These are phyloP conservation scores for Lysiphlebus fabarum DNA, from an alignment of 1,140 invertebrate genomes.

Conservation along the genomic window DNA sequence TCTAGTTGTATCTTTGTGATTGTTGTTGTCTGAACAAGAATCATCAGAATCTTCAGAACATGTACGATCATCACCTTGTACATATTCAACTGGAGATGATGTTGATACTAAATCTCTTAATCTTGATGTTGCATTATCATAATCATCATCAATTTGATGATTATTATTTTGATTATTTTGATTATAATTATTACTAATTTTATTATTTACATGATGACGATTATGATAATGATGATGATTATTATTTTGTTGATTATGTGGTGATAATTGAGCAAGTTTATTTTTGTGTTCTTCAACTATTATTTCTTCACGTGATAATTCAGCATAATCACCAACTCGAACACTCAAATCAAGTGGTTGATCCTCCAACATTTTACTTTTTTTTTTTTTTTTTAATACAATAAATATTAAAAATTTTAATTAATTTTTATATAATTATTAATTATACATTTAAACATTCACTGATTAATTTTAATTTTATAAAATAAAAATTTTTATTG, in stretches of 20 bases:
- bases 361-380: slow-evolving; percentile 47
- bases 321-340: slow-evolving; percentile 46
- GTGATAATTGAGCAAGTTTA: not conserved
- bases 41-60: slow-evolving; percentile 76
- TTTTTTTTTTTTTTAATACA: not conserved
- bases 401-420: too few species aligned
- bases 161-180: slow-evolving; percentile 22
- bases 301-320: slow-evolving; percentile 33
- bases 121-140: slow-evolving; percentile 26
- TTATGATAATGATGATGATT: too few species aligned
- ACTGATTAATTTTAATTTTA: too few species aligned
- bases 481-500: too few species aligned
- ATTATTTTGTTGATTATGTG: too few species aligned
- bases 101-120: slow-evolving; percentile 23
- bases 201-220: too few species aligned
- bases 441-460: too few species aligned
- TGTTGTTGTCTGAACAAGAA: slow-evolving; percentile 59
- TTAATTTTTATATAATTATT: too few species aligned
- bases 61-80: slow-evolving; percentile 54
- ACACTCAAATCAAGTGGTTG: slow-evolving; percentile 52
- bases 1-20: slow-evolving; percentile 44
- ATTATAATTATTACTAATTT: slow-evolving; percentile 11
- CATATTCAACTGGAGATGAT: slow-evolving; percentile 35
- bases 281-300: slow-evolving; percentile 1
- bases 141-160: slow-evolving; percentile 31